Evolutionary conservation across 2,888 invertebrate genomes (phyloP).

Genomic region (Phyllotreta cruciferae): DNA sequence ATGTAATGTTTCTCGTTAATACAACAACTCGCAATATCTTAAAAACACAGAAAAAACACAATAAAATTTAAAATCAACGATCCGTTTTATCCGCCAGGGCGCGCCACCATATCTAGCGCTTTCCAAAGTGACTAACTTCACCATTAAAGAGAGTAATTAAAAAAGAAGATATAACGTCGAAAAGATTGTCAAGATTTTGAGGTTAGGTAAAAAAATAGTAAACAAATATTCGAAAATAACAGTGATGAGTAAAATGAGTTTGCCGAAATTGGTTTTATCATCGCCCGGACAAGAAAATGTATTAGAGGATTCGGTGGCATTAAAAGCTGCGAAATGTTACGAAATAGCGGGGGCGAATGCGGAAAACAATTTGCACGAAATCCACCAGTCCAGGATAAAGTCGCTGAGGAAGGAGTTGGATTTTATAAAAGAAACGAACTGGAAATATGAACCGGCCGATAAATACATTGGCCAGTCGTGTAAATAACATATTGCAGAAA

Average conservation of each 20-base stretch:
- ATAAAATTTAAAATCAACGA: no score
- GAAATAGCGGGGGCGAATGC: constrained; percentile 53
- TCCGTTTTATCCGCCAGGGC: no score
- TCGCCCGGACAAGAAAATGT: constrained; percentile 51
- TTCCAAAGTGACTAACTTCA: no score
- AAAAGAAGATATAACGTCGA: no score
- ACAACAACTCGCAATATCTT: no score
- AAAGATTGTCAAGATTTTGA: no score
- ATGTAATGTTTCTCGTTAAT: no score
- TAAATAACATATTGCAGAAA: constrained; percentile 14
- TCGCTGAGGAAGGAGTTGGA: constrained; percentile 76
- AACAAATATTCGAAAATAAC: constrained; percentile 5
- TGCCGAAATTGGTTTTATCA: constrained; percentile 51
- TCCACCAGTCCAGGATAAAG: constrained; percentile 75
- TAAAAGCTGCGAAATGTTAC: constrained; percentile 51
- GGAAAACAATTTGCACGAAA: constrained; percentile 62
- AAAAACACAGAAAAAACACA: no score
- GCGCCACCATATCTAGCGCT: no score
- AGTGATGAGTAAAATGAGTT: constrained; percentile 45
- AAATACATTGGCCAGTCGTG: constrained; percentile 67
- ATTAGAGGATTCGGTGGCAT: constrained; percentile 44
- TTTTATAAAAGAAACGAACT: constrained; percentile 79
- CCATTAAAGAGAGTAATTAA: no score
- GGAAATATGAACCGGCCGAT: constrained; percentile 78
- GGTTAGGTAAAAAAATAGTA: background rate